Base-by-base conservation (phyloP, 1,140 invertebrate species). In the Ctenoplectra terminalis region DNA sequence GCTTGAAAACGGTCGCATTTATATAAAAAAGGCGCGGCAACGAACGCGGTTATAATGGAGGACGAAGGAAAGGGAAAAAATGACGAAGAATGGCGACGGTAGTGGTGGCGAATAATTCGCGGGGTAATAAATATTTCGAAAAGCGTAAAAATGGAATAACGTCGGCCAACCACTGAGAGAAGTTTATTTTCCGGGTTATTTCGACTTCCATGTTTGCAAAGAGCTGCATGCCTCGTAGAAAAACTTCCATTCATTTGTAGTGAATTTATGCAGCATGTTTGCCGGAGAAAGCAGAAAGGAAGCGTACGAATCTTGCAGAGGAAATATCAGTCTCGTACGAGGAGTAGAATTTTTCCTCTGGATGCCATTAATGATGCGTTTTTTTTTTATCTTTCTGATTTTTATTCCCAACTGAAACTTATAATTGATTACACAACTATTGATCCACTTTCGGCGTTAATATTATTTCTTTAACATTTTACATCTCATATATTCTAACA, bases 241-340 rank as follows among this genome's bases (percentile, higher is more conserved):
- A 71, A 26, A 69, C 20, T 69, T 69, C 17, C 48, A 20, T 52
- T 69, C 48, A 48, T 69, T 48, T 69, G n/a, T 11, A 69, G 31
- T n/a, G 20, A 69, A 69, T 69, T 69, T 69, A 34, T 15, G 48
- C 29, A 7, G n/a, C 48, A 34, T 34, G 20, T 20, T 34, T 7
- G 31, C n/a, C 60, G 31, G 17, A 1, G 20, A 61, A 20, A 29
- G n/a, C 8, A 48, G 26, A 29, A 29, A 26, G n/a, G 2, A 11
- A 13, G 17, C 20, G 20, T 15, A 20, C 46, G 31, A 70, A 54
- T 54, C 20, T 70, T 15, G 8, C 8, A 5, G 20, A 23, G 20
- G 5, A 54, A 37, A 70, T 37, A 5, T 37, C 4, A 54, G 20
- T 34, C 26, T 7, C 6, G 7, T 23, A 34, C 4, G 7, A 34